A percentile compares a stretch with the other conserved stretches of the same genome.
Conservation (phyloP, 2,113 vertebrate genomes). For the Sorex fumeus region DNA sequence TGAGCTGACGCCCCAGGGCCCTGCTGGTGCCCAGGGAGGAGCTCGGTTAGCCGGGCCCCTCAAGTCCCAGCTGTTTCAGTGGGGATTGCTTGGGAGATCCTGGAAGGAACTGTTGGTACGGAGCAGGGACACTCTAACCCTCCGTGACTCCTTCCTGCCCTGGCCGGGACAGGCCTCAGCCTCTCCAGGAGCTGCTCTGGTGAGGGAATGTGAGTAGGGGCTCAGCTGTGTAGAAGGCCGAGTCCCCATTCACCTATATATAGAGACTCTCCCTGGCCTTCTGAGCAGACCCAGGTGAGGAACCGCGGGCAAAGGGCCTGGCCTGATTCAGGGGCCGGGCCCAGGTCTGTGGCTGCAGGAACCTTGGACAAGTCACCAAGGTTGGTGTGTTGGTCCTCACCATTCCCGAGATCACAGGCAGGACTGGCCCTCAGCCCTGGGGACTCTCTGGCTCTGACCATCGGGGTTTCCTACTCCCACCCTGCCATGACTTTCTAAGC, state of each 20-base stretch:
- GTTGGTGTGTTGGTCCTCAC: neutral
- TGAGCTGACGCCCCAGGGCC: neutral
- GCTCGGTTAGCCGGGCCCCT: neutral
- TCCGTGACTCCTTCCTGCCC: neutral
- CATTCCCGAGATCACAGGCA: neutral
- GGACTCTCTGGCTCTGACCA: neutral
- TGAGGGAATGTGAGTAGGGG: neutral
- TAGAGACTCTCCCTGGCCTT: neutral
- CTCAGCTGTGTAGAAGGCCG: neutral
- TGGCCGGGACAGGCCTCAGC: neutral
- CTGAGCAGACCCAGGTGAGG: neutral
- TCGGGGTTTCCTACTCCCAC: neutral
- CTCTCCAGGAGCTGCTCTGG: too few species aligned
- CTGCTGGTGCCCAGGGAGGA: neutral
- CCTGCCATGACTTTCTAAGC: neutral
- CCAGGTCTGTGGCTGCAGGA: neutral
- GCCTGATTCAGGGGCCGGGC: neutral
- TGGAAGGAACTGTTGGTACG: fast-evolving
- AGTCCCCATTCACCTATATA: too few species aligned
- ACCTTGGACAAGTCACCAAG: neutral
- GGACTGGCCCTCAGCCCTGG: neutral
- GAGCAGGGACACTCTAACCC: neutral
- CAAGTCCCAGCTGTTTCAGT: neutral
- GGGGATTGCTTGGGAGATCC: neutral
- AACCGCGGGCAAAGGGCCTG: neutral